Evolutionary conservation across 2,797 vertebrate species (phyloP), one percentile per base, ranked within the genome.

Genomic region (Helostoma temminkii): DNA sequence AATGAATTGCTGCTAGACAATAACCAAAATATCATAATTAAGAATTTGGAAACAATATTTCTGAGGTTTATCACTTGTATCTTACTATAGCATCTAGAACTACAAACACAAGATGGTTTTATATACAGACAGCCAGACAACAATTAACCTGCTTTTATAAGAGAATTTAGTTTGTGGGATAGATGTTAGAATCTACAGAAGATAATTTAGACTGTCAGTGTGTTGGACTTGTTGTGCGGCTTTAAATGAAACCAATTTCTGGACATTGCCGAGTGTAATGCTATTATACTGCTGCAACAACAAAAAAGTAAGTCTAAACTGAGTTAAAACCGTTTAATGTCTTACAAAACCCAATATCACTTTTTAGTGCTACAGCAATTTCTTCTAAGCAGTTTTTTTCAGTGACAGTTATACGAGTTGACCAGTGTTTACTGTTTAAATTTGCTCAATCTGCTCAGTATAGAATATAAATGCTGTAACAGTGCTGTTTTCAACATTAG

Each of bases 261-360:
- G 43, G 59, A 26, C 28, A n/a, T 50, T 9, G 8, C 34, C 19
- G 2, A 46, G 36, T 52, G 48, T 68, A 69, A 80, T 75, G 65
- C 42, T 73, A 41, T 69, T 74, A 62, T 53, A 15, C 60, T 61
- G 18, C 57, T 61, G 21, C 34, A 71, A 57, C 36, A 66, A 34
- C 26, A 45, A 62, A 68, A 5, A 60, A 55, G 77, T 25, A 75
- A n/a, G 48, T 69, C 39, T 42, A 34, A 71, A 72, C 47, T 49
- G 36, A 54, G 55, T 88, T 70, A 72, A 55, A 30, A 55, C 21
- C 57, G 49, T 76, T 76, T 62, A 70, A 57, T 59, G 39, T 28
- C 41, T 58, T 37, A 71, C 18, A 68, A 66, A 81, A 73, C 50
- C 19, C 54, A 79, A 66, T 57, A 67, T 67, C 56, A 54, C 59